These are phyloP conservation scores for Anagyrus pseudococci DNA, from an alignment of 2,888 invertebrate species.

Conservation along the genomic window DNA sequence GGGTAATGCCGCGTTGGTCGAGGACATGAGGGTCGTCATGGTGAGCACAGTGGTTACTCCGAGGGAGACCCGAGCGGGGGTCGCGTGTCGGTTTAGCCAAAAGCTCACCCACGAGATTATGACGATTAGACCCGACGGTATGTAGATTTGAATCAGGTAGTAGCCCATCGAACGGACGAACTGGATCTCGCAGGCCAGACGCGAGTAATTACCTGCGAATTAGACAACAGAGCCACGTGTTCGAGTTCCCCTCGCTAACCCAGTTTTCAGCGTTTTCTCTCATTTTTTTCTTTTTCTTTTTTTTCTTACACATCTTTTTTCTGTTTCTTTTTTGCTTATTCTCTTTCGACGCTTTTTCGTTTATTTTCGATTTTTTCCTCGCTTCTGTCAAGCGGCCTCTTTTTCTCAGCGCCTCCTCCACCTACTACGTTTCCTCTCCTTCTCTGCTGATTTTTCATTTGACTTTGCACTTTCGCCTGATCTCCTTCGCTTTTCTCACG, in stretches of 20 bases:
- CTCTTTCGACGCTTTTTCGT: not conserved
- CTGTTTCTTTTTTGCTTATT: conserved; percentile 18
- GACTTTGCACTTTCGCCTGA: not conserved
- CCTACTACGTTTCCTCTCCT: too few species aligned
- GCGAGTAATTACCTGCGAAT: conserved; percentile 90
- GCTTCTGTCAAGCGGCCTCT: not conserved
- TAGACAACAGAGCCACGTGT: conserved; percentile 46
- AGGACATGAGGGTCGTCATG: conserved; percentile 97
- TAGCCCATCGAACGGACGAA: conserved; percentile 98
- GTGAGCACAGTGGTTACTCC: conserved; percentile 96
- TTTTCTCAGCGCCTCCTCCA: not conserved
- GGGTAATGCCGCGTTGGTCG: conserved; percentile 94
- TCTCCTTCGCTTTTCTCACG: not conserved
- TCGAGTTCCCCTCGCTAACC: conserved; percentile 27
- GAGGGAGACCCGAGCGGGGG: conserved; percentile 90
- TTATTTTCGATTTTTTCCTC: not conserved
- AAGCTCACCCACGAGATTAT: conserved; percentile 98
- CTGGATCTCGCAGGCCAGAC: conserved; percentile 95
- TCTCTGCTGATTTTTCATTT: not conserved
- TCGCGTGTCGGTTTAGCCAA: conserved; percentile 95
- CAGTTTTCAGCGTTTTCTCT: conserved; percentile 42
- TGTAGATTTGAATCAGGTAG: conserved; percentile 98
- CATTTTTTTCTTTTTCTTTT: conserved; percentile 32
- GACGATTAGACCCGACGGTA: conserved; percentile 95
- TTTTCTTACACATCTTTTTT: conserved; percentile 20